Base-by-base conservation (phyloP, 2,888 invertebrate species). In the Mesorhabditis spiculigera region DNA sequence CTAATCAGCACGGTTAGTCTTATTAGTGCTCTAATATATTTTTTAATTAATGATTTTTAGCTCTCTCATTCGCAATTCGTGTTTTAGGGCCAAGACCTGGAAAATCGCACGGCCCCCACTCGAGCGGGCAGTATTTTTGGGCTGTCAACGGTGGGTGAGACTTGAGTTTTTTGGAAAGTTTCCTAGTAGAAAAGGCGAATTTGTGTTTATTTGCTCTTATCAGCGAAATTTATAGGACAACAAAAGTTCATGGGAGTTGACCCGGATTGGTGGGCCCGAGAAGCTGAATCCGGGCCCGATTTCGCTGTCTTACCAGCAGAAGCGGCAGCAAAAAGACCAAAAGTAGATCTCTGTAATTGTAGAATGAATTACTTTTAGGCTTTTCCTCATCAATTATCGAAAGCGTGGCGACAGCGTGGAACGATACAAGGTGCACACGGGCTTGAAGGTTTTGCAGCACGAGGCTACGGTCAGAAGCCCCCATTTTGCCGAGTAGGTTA, bases 81-180 rank as follows among this genome's bases (percentile, higher is more conserved):
- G 8, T 50, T 50, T n/a, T 50, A 50, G 58, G 58, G 58, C 8
- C 8, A 50, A 10, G 58, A n/a, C n/a, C 58, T 50, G 8, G n/a
- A 50, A 10, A n/a, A 50, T 50, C 10, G n/a, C 10, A n/a, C n/a
- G 10, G 10, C 8, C 8, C n/a, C 58, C 10, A n/a, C 58, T 1
- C 58, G 58, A 50, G 58, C 58, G 8, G 58, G 58, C 58, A n/a
- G 58, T 13, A 50, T 50, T n/a, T 50, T 50, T 50, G 58, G 58
- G 8, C 58, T 50, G n/a, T 50, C 58, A 3, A 50, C 58, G 10
- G 58, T 50, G n/a, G n/a, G 58, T 50, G 28, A 28, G 28, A 28
- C 28, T 28, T 28, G 1, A 28, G 28, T 50, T 50, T 50, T 50
- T 3, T 50, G 8, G 58, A 50, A 50, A 50, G 58, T 50, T 13